A percentile compares a stretch with the other conserved stretches of the same genome.
Conservation (phyloP, 2,113 vertebrate genomes). For the Tauraco erythrolophus region DNA sequence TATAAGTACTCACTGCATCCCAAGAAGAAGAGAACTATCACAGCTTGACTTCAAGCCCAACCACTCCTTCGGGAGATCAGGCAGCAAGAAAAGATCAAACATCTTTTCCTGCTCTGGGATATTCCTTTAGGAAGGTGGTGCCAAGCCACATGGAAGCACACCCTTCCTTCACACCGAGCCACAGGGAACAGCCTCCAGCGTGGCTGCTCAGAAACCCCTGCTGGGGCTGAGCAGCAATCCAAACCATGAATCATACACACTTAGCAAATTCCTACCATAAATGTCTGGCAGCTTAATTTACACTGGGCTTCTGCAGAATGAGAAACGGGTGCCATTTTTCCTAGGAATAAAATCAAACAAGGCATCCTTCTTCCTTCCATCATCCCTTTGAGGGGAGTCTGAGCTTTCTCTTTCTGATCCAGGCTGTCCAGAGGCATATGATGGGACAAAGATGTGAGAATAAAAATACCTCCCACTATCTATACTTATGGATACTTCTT, state of each 20-base stretch:
- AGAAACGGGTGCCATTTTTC: neutral
- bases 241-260: neutral
- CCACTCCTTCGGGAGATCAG: neutral
- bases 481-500: neutral
- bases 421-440: neutral
- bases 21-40: neutral
- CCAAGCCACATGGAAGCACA: neutral
- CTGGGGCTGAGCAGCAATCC: neutral
- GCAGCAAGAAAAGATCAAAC: neutral
- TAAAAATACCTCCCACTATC: neutral
- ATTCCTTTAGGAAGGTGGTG: neutral
- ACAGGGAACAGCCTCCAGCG: neutral
- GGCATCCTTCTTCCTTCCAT: neutral
- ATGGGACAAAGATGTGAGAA: neutral
- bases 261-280: neutral
- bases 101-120: neutral
- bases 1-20: fast-evolving
- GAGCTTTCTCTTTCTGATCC: neutral
- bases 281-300: neutral
- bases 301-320: neutral
- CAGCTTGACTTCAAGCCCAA: neutral
- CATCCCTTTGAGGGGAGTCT: neutral
- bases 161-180: neutral
- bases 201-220: neutral
- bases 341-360: neutral